Percentiles rank a stretch among this genome's conserved stretches.
These are phyloP conservation scores for Agapostemon virescens DNA, from an alignment of 2,888 invertebrate species.

Conservation along the genomic window DNA sequence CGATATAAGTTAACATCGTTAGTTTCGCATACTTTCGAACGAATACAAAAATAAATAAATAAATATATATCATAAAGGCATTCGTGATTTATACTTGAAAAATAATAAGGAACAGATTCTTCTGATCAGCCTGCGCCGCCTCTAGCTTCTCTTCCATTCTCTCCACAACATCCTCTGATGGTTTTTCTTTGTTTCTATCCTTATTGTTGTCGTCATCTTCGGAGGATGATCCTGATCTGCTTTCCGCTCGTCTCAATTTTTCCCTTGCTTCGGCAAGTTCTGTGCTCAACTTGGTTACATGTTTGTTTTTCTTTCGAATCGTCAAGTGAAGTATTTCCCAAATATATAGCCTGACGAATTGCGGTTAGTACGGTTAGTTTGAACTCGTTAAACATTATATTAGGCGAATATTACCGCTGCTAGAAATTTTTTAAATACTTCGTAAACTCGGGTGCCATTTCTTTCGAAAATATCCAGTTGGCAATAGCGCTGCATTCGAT, in stretches of 20 bases:
- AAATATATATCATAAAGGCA: too few relatives aligned
- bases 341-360: conserved; percentile 87
- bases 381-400: not conserved
- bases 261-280: conserved; percentile 93
- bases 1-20: not conserved
- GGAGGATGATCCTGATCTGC: conserved; percentile 89
- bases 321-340: conserved; percentile 99
- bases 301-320: conserved; percentile 97
- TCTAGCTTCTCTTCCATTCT: conserved; percentile 97
- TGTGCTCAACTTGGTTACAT: conserved; percentile 90
- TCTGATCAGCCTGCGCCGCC: conserved; percentile 97
- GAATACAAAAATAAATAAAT: not conserved
- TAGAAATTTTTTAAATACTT: conserved; percentile 80
- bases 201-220: conserved; percentile 86
- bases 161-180: conserved; percentile 93
- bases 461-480: conserved; percentile 98
- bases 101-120: conserved; percentile 97
- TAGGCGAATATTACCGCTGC: not conserved
- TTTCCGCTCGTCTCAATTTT: conserved; percentile 91
- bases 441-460: conserved; percentile 95
- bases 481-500: conserved; percentile 98
- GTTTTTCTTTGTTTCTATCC: conserved; percentile 83
- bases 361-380: not conserved
- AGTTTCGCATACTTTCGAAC: not conserved
- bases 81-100: conserved; percentile 86